Evolutionary conservation across 1,140 invertebrate genomes (phyloP).

Genomic region (Eurytemora carolleeae): DNA sequence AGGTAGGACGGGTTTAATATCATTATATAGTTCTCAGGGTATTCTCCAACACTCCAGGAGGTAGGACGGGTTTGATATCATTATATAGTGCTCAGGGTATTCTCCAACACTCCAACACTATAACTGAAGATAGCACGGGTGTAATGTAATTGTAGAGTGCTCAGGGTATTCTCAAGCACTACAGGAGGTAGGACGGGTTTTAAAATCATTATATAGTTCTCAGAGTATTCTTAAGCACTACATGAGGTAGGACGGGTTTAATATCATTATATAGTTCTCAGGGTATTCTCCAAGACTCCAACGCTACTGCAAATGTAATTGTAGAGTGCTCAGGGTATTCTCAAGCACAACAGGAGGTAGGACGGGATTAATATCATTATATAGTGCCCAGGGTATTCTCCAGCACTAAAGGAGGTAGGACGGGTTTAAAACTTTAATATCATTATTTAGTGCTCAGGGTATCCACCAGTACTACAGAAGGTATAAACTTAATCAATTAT

Average conservation of each 20-base stretch:
- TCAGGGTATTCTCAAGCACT: too few species aligned
- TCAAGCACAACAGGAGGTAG: too few species aligned
- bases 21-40: not conserved
- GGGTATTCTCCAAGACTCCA: not conserved
- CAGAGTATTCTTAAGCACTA: not conserved
- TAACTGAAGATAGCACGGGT: too few species aligned
- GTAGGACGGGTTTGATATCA: not conserved
- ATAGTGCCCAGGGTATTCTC: not conserved
- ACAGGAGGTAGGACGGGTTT: not conserved
- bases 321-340: too few species aligned
- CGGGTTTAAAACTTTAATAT: too few species aligned
- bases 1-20: not conserved
- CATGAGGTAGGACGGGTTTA: not conserved
- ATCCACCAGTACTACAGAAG: not conserved
- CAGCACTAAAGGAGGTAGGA: not conserved
- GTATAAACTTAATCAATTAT: too few species aligned
- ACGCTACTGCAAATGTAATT: too few species aligned
- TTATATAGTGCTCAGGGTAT: not conserved
- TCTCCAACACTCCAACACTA: not conserved
- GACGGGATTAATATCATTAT: not conserved
- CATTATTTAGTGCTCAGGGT: conserved; percentile 1
- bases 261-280: not conserved
- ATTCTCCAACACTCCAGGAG: not conserved
- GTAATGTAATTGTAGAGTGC: too few species aligned
- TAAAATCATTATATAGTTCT: not conserved